Percentiles rank a stretch among this genome's conserved stretches.
Evolutionary conservation across 2,888 invertebrate species (phyloP).

Genomic region (Mesorhabditis spiculigera): DNA sequence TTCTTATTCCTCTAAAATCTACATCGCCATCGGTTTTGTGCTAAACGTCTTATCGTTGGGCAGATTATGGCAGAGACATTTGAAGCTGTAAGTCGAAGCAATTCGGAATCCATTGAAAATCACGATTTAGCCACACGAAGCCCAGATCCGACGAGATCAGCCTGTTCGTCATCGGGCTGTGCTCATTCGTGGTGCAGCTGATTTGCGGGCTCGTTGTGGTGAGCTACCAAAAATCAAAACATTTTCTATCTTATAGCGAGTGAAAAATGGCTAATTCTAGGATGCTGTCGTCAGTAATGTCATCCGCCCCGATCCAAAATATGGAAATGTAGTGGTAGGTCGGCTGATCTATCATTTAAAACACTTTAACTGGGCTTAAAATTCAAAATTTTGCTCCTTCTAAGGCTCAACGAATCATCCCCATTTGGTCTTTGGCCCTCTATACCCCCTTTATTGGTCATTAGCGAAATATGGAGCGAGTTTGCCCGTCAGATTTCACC

Average conservation of each 20-base stretch:
- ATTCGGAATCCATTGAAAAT: not conserved
- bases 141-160: not conserved
- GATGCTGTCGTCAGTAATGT: not conserved
- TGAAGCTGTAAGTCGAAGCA: not conserved
- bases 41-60: not conserved
- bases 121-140: no score
- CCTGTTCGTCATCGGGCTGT: not conserved
- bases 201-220: not conserved
- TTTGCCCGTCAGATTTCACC: no score
- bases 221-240: not conserved
- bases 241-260: not conserved
- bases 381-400: no score
- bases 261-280: not conserved
- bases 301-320: not conserved
- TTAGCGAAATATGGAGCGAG: no score
- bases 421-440: no score
- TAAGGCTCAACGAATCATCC: no score
- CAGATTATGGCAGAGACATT: not conserved
- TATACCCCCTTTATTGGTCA: no score
- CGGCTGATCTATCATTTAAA: no score
- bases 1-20: not conserved
- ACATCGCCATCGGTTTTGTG: not conserved
- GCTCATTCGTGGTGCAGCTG: not conserved
- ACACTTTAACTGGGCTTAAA: no score
- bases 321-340: not conserved